Evolutionary conservation across 2,888 invertebrate species (phyloP).

Genomic region (Clivina fossor): DNA sequence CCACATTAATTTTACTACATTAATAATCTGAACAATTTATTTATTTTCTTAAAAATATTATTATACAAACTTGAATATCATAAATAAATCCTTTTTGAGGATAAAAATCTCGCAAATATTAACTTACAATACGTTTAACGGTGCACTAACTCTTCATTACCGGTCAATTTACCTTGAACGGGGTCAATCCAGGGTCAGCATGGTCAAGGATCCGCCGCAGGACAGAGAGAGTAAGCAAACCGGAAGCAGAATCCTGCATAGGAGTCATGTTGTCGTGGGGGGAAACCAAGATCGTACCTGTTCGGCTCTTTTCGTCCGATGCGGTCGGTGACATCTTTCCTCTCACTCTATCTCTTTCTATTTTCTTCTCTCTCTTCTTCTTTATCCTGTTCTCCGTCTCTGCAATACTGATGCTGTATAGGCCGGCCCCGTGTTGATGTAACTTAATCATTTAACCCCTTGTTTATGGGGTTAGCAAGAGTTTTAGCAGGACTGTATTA

Average conservation of each 20-base stretch:
- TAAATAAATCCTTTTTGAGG: too few species aligned
- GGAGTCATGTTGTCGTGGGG: constrained; percentile 2
- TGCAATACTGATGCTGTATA: not conserved
- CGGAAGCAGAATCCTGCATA: constrained; percentile 16
- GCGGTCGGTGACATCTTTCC: constrained; percentile 18
- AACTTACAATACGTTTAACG: constrained; percentile 2
- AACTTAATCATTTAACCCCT: constrained; percentile 27
- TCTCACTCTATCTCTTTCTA: too few species aligned
- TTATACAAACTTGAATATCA: too few species aligned
- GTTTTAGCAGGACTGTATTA: too few species aligned
- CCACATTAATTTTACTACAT: too few species aligned
- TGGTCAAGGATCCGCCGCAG: constrained; percentile 18
- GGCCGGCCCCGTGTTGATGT: constrained; percentile 1
- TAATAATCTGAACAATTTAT: too few species aligned
- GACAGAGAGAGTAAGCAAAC: too few species aligned
- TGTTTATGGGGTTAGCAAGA: constrained; percentile 18
- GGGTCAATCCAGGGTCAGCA: constrained; percentile 6
- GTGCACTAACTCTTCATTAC: constrained; percentile 1
- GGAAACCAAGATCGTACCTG: constrained; percentile 5
- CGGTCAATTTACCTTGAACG: constrained; percentile 16
- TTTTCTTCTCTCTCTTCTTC: too few species aligned
- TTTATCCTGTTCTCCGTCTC: not conserved
- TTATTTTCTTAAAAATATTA: too few species aligned
- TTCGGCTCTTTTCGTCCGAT: constrained; percentile 1
- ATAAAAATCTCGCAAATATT: too few species aligned